These are phyloP conservation scores for Sinocyclocheilus anophthalmus DNA, from an alignment of 2,113 vertebrate genomes.

Conservation along the genomic window DNA sequence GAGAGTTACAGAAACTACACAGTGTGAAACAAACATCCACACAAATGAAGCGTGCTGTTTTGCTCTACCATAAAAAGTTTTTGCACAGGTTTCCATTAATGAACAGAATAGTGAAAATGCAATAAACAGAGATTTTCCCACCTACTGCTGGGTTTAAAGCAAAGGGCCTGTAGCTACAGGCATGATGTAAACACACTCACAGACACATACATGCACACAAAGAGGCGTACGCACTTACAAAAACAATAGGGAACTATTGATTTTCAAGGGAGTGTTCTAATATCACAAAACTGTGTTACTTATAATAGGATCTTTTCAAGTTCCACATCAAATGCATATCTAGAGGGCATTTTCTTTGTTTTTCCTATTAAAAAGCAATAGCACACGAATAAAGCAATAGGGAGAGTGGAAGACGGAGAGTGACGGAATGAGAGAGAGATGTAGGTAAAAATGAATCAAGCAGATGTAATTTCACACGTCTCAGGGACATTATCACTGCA, in stretches of 20 bases:
- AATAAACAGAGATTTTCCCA: background rate
- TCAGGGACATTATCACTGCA: slow-evolving; percentile 17
- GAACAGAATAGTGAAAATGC: background rate
- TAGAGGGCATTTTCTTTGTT: slow-evolving; percentile 56
- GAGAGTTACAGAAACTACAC: slow-evolving; percentile 5
- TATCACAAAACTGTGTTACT: slow-evolving; percentile 59
- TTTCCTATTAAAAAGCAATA: slow-evolving; percentile 35
- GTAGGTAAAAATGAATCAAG: slow-evolving; percentile 18
- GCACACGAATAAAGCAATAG: slow-evolving; percentile 5
- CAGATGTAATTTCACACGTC: background rate
- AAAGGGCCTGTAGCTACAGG: slow-evolving; percentile 41
- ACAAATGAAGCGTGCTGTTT: slow-evolving; percentile 10
- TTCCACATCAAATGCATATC: slow-evolving; percentile 67
- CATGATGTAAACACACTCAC: slow-evolving; percentile 43
- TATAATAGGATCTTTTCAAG: slow-evolving; percentile 70
- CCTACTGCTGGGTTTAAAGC: slow-evolving; percentile 56
- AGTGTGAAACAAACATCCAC: background rate
- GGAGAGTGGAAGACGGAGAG: background rate
- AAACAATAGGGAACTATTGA: slow-evolving; percentile 66
- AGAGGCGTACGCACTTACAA: background rate
- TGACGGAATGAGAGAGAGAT: background rate
- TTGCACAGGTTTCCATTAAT: slow-evolving; percentile 9
- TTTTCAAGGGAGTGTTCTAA: slow-evolving; percentile 57
- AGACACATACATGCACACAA: slow-evolving; percentile 10
- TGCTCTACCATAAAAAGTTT: background rate